Base-by-base conservation (phyloP, 2,888 invertebrate genomes). In the Pasiphila rectangulata region DNA sequence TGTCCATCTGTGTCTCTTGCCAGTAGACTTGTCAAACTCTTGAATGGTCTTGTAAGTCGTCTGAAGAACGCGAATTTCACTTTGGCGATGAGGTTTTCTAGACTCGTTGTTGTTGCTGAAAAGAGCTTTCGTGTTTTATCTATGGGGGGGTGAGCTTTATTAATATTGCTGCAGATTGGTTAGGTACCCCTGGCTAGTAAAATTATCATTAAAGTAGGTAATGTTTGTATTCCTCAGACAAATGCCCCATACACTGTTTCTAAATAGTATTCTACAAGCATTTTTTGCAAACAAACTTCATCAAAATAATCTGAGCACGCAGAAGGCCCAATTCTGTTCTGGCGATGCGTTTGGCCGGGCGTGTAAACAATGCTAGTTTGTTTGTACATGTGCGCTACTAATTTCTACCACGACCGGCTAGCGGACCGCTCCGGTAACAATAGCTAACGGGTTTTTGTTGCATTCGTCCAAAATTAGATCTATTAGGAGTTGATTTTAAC, bases 341-440 rank as follows among this genome's bases (percentile, higher is more conserved):
- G 43, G 35, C 46, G 25, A 46, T 60, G 65, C 65, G 63, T 64
- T 40, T 29, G 46, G 32, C 57, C 65, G 61, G 56, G 59, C 69
- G 60, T 68, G 78, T 85, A 85, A 88, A 88, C 87, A 87, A 82
- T 77, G 69, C 70, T 63, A 63, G 79, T 78, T 80, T 85, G 83
- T 85, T 86, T 85, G 74, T 79, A 84, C 87, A 87, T 85, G 82
- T 88, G 87, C 75, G 79, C 77, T 84, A 83, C 87, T 87, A 87
- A 87, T 82, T 88, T 74, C 80, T 85, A 83, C 81, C 81, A 72
- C n/a, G n/a, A n/a, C n/a, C n/a, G 81, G 67, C 63, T 61, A 66
- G 67, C 70, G 69, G 79, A 69, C 79, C 79, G 79, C 78, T n/a
- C 74, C 71, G 71, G 63, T 66, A 79, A 87, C 85, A 84, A 86